Conservation (phyloP, 2,888 invertebrate genomes). For the Apodemia zela region DNA sequence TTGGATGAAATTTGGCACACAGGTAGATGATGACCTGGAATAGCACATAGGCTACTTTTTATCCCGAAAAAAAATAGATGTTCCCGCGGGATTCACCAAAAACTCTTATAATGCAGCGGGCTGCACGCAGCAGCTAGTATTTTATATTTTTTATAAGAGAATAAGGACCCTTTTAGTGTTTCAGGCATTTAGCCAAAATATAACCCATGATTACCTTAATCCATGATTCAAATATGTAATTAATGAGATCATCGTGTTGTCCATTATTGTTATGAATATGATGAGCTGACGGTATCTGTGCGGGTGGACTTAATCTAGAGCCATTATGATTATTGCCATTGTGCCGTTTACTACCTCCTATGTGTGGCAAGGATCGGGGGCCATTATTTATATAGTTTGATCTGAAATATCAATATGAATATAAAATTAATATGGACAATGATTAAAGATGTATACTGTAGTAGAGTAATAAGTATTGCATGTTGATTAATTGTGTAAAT, state of each 20-base stretch:
- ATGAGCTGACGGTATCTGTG: conserved; percentile 38
- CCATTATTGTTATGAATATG: conserved; percentile 40
- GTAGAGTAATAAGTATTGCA: neutral
- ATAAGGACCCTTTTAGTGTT: too few species aligned
- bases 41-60: too few species aligned
- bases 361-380: conserved; percentile 65
- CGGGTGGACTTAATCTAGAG: conserved; percentile 65
- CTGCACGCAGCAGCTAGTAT: too few species aligned
- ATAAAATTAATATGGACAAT: neutral
- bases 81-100: too few species aligned
- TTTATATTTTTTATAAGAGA: too few species aligned
- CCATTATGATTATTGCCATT: conserved; percentile 42
- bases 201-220: conserved; percentile 72
- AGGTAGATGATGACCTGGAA: too few species aligned
- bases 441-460: neutral
- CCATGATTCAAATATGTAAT: conserved; percentile 89
- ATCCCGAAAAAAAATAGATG: too few species aligned
- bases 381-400: conserved; percentile 69
- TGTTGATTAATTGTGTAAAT: too few species aligned
- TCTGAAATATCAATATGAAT: conserved; percentile 42
- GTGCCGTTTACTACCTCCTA: conserved; percentile 61
- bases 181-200: neutral
- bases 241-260: conserved; percentile 89
- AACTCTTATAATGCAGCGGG: too few species aligned
- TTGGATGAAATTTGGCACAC: too few species aligned